phyloP scores from a whole-genome alignment of 2,888 invertebrate species.

The Epicampocera succincta region DNA sequence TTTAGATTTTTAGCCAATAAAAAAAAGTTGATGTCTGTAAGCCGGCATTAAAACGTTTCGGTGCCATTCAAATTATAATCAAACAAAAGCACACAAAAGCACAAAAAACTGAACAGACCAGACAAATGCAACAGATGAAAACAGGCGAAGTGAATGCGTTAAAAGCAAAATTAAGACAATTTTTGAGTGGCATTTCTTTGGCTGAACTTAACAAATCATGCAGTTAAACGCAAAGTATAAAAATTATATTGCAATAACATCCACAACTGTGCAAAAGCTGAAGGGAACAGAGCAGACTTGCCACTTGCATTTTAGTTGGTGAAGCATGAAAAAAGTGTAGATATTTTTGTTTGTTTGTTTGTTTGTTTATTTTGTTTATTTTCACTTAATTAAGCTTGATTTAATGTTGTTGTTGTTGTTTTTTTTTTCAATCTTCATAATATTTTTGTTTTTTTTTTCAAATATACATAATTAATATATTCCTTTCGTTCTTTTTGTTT shows the following conservation, averaged over 20 bases:
- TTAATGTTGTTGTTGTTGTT: slow-evolving; percentile 51
- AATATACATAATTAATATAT: slow-evolving; percentile 40
- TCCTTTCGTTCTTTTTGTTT: too few species aligned
- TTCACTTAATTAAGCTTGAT: slow-evolving; percentile 65
- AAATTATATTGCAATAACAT: slow-evolving; percentile 15
- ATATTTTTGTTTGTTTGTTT: slow-evolving; percentile 40
- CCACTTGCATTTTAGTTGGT: background rate
- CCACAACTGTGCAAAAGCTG: slow-evolving; percentile 12
- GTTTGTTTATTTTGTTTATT: slow-evolving; percentile 55
- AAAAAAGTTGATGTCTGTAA: too few species aligned
- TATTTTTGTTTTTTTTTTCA: slow-evolving; percentile 59
- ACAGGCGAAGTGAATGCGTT: too few species aligned
- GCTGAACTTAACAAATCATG: too few species aligned
- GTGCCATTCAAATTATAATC: too few species aligned
- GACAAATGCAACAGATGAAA: too few species aligned
- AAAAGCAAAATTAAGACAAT: too few species aligned
- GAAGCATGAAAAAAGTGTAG: slow-evolving; percentile 29
- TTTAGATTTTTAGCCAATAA: too few species aligned
- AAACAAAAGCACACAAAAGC: too few species aligned
- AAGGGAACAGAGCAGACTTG: slow-evolving; percentile 36
- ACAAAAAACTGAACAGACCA: too few species aligned
- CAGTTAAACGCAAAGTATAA: background rate
- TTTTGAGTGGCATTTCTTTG: too few species aligned
- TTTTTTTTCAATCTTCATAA: slow-evolving; percentile 52
- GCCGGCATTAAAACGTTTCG: too few species aligned